Evolutionary conservation across 2,797 vertebrate genomes (phyloP).

Genomic region (Eremophila alpestris): DNA sequence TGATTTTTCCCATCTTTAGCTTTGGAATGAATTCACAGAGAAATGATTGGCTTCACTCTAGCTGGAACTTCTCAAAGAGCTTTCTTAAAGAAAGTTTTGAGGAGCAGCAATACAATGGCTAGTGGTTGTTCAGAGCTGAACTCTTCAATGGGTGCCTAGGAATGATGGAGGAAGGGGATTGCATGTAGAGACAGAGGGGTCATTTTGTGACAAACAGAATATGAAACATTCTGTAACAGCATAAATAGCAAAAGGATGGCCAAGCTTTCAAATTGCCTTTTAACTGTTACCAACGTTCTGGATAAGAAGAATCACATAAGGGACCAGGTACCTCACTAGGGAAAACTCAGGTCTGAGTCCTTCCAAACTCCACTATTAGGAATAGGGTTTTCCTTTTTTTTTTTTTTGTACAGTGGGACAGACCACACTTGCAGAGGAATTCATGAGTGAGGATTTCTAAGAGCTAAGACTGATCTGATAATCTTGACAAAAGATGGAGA

Average conservation of each 20-base stretch:
- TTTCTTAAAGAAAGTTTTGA: not conserved
- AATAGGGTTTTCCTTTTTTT: not conserved
- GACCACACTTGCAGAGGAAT: not conserved
- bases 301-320: not conserved
- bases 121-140: not conserved
- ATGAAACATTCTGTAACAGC: not conserved
- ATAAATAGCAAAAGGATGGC: not conserved
- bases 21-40: slow-evolving; percentile 12
- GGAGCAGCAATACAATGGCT: not conserved
- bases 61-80: not conserved
- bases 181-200: not conserved
- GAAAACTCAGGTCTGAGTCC: not conserved
- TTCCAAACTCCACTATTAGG: not conserved
- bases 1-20: slow-evolving; percentile 9
- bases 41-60: not conserved
- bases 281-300: not conserved
- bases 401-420: not conserved
- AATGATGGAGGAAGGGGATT: not conserved
- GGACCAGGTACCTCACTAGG: not conserved
- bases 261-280: not conserved
- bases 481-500: not conserved
- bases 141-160: not conserved
- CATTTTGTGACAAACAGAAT: not conserved
- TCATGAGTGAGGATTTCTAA: not conserved
- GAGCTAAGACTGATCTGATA: not conserved